Percentiles rank a stretch among this genome's conserved stretches.
Conservation (phyloP, 2,888 invertebrate species). For the Ganaspis brasiliensis region DNA sequence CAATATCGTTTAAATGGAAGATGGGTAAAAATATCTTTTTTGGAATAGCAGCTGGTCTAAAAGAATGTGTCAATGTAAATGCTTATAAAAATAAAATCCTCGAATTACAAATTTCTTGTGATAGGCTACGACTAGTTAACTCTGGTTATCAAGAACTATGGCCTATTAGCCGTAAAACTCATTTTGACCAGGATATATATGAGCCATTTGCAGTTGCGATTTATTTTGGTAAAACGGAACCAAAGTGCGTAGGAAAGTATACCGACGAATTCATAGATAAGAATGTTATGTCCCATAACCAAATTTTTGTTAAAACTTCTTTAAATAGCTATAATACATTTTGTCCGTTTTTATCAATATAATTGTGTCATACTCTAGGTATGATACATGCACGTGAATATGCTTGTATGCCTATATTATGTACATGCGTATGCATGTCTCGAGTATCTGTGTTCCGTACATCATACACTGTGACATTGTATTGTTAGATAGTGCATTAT, state of each 20-base stretch:
- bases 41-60: slow-evolving; percentile 41
- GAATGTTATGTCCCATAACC: too few relatives aligned
- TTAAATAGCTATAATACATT: too few relatives aligned
- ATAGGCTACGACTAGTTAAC: slow-evolving; percentile 57
- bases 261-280: slow-evolving; percentile 56
- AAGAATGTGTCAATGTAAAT: background rate
- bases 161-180: slow-evolving; percentile 57
- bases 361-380: too few relatives aligned
- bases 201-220: slow-evolving; percentile 58
- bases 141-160: slow-evolving; percentile 54
- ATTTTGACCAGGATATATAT: slow-evolving; percentile 52
- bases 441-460: too few relatives aligned
- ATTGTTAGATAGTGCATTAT: too few relatives aligned
- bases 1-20: slow-evolving; percentile 33
- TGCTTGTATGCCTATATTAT: too few relatives aligned
- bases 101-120: slow-evolving; percentile 52
- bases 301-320: too few relatives aligned
- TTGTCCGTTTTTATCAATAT: too few relatives aligned
- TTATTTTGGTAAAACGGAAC: slow-evolving; percentile 60
- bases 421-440: too few relatives aligned
- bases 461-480: too few relatives aligned
- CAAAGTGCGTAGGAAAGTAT: slow-evolving; percentile 51
- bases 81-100: slow-evolving; percentile 49
- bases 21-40: slow-evolving; percentile 53
- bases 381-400: too few relatives aligned